A percentile compares a stretch with the other conserved stretches of the same genome.
phyloP scores from a whole-genome alignment of 2,113 vertebrate species.

The Xerus inauris region DNA sequence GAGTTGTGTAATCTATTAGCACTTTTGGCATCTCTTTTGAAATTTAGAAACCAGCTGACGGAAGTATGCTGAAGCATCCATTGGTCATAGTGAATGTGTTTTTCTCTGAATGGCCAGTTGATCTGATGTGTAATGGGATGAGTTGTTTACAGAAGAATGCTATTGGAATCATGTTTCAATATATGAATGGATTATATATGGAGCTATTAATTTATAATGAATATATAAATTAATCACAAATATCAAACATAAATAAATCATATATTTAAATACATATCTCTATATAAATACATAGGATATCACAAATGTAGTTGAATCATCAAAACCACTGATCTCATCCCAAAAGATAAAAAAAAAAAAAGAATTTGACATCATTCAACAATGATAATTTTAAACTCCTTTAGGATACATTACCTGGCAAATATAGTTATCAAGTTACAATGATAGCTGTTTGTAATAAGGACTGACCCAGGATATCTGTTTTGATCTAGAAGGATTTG shows the following conservation, averaged over 20 bases:
- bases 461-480: not conserved
- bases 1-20: not conserved
- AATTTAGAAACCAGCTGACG: not conserved
- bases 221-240: not conserved
- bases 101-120: not conserved
- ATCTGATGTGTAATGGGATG: not conserved
- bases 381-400: not conserved
- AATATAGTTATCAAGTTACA: not conserved
- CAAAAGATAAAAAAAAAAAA: not conserved
- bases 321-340: not conserved
- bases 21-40: not conserved
- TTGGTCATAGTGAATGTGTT: not conserved
- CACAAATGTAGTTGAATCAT: not conserved
- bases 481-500: not conserved
- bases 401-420: not conserved
- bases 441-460: conserved; percentile 21
- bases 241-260: not conserved
- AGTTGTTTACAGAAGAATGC: not conserved
- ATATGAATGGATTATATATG: not conserved
- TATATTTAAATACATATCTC: not conserved
- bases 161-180: not conserved
- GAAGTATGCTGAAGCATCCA: not conserved
- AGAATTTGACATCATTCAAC: not conserved
- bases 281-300: not conserved
- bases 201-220: not conserved